Percentiles rank a stretch among this genome's conserved stretches.
phyloP scores from a whole-genome alignment of 2,888 invertebrate genomes.

The Matsumyia berberina region DNA sequence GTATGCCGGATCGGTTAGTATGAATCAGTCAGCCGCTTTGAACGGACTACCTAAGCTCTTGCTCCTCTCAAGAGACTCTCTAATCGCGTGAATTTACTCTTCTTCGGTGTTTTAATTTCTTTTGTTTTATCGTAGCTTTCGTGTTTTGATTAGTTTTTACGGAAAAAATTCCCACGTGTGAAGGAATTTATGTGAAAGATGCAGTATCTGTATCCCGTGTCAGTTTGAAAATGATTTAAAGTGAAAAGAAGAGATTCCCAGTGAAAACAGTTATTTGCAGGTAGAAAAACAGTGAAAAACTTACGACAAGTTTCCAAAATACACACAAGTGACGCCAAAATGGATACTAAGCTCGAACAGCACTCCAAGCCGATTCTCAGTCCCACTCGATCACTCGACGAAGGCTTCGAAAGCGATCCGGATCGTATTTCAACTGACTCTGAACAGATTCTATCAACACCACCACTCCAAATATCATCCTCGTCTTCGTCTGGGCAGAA shows the following conservation, averaged over 20 bases:
- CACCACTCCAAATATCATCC: constrained; percentile 77
- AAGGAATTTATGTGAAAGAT: constrained; percentile 49
- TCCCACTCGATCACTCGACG: constrained; percentile 84
- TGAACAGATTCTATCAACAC: constrained; percentile 80
- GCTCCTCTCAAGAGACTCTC: constrained; percentile 47
- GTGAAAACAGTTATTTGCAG: constrained; percentile 34
- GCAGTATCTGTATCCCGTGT: constrained; percentile 27
- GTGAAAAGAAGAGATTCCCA: constrained; percentile 24
- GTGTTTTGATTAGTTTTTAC: constrained; percentile 14
- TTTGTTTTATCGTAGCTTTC: constrained; percentile 20
- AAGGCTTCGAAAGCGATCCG: constrained; percentile 85
- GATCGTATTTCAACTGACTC: constrained; percentile 85
- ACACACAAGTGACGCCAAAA: constrained; percentile 30
- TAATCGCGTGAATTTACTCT: constrained; percentile 59
- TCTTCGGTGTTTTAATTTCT: constrained; percentile 11
- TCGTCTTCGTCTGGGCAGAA: constrained; percentile 42
- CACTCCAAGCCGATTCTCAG: constrained; percentile 84
- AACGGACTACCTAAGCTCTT: constrained; percentile 59
- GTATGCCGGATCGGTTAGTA: constrained; percentile 73
- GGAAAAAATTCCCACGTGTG: constrained; percentile 18
- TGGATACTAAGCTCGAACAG: constrained; percentile 82
- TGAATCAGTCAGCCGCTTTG: constrained; percentile 69
- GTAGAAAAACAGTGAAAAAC: constrained; percentile 12
- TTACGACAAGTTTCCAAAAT: constrained; percentile 4
- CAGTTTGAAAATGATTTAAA: constrained; percentile 47